Evolutionary conservation across 2,888 invertebrate genomes (phyloP).

Genomic region (Timema podura): DNA sequence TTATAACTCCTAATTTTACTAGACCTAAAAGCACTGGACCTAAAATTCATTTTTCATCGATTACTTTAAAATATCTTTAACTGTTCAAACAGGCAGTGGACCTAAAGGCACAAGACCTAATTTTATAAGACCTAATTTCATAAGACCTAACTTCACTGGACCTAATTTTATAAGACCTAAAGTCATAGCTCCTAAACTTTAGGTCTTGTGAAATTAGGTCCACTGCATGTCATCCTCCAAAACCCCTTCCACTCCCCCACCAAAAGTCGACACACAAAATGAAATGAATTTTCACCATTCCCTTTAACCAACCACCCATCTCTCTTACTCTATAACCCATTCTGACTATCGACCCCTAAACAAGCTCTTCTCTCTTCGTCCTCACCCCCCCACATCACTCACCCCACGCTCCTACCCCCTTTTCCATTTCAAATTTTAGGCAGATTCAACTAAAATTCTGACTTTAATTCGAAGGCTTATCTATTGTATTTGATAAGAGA

Average conservation of each 20-base stretch:
- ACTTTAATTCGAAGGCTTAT: conserved; percentile 45
- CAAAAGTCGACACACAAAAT: conserved; percentile 27
- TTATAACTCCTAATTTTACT: no score
- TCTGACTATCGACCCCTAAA: background rate
- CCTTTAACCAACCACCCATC: conserved; percentile 8
- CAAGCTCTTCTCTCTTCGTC: conserved; percentile 5
- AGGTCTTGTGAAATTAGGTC: no score
- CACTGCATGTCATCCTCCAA: no score
- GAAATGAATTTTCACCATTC: conserved; percentile 30
- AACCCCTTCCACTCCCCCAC: conserved; percentile 12
- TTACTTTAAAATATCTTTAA: no score
- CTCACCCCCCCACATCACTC: conserved; percentile 17
- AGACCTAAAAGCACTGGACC: no score
- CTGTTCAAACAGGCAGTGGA: no score
- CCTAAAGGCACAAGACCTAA: no score
- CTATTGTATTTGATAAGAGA: conserved; percentile 43
- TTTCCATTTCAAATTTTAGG: conserved; percentile 29
- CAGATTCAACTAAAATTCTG: conserved; percentile 32
- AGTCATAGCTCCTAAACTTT: no score
- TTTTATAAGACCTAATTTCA: no score
- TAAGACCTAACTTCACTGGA: no score
- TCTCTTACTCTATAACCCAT: background rate
- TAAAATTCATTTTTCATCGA: no score
- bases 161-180: no score
- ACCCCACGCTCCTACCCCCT: conserved; percentile 1